Conservation (phyloP, 2,888 invertebrate genomes). For the Nowickia ferox region DNA sequence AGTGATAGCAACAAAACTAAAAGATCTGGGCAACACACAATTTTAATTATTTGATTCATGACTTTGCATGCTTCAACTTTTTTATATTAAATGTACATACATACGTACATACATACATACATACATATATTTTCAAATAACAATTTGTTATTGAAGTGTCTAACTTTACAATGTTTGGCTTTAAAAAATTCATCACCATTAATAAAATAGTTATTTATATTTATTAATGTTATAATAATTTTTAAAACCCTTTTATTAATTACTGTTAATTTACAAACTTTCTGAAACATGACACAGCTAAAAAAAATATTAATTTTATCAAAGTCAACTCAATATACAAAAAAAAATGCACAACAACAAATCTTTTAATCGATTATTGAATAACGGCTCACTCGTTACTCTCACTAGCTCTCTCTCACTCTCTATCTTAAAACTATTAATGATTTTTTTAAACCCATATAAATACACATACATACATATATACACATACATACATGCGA, state of each 20-base stretch:
- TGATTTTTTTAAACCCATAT: conserved; percentile 8
- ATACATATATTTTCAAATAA: too few relatives aligned
- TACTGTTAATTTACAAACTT: too few relatives aligned
- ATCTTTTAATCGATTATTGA: background rate
- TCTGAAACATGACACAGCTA: too few relatives aligned
- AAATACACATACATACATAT: background rate
- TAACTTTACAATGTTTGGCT: too few relatives aligned
- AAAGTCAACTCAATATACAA: background rate
- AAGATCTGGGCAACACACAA: too few relatives aligned
- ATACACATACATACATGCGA: background rate
- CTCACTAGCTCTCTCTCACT: background rate
- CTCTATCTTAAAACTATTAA: background rate
- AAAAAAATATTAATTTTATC: background rate
- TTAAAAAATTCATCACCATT: too few relatives aligned
- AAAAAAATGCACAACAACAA: background rate
- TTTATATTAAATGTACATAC: too few relatives aligned
- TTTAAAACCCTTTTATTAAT: background rate
- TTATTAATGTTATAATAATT: background rate
- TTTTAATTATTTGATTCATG: too few relatives aligned
- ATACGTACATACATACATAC: too few relatives aligned
- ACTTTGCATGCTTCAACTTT: too few relatives aligned
- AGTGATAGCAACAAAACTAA: too few relatives aligned
- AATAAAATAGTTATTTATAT: background rate
- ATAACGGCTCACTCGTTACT: background rate
- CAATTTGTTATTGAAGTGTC: too few relatives aligned